phyloP scores from a whole-genome alignment of 2,797 vertebrate genomes.

The Poeciliopsis infans region DNA sequence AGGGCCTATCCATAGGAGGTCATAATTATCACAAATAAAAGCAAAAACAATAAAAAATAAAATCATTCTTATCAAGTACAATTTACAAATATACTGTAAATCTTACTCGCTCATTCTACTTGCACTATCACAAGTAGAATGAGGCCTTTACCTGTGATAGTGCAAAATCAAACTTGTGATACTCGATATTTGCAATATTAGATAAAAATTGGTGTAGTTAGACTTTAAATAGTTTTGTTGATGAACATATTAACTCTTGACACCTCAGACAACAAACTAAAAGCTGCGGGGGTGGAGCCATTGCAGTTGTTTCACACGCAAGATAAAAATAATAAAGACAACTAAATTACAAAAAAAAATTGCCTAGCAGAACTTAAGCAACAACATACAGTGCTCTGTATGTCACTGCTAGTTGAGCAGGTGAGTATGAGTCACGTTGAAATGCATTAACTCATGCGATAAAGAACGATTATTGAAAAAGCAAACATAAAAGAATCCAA shows the following conservation, averaged over 20 bases:
- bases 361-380: background rate
- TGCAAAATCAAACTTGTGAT: background rate
- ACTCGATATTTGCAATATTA: background rate
- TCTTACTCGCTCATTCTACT: too few relatives aligned
- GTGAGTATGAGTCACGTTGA: background rate
- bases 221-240: background rate
- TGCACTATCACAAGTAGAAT: background rate
- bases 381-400: background rate
- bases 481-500: background rate
- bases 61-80: background rate
- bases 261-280: background rate
- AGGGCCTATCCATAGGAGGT: background rate
- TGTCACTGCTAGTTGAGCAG: background rate
- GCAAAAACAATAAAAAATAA: background rate
- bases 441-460: background rate
- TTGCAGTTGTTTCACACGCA: background rate
- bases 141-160: background rate
- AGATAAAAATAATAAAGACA: background rate
- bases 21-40: background rate
- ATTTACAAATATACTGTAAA: background rate
- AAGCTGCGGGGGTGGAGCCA: background rate
- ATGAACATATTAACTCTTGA: background rate
- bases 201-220: background rate
- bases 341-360: background rate
- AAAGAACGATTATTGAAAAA: background rate